These are phyloP conservation scores for Pachymerium ferrugineum DNA, from an alignment of 2,888 invertebrate genomes.

Conservation along the genomic window DNA sequence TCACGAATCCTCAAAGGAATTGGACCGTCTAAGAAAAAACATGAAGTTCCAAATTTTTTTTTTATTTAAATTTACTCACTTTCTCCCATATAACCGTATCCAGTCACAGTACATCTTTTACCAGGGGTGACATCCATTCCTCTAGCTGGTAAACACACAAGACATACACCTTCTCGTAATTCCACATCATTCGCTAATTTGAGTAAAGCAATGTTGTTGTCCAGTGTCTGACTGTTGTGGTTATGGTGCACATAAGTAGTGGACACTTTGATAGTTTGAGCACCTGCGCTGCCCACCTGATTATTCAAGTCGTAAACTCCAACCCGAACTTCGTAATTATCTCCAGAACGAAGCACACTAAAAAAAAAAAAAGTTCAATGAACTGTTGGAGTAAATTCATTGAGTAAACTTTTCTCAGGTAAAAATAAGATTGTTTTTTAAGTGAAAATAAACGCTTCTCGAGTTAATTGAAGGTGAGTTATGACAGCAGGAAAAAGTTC, in stretches of 20 bases:
- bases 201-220: constrained; percentile 87
- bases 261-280: constrained; percentile 81
- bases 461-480: constrained; percentile 2
- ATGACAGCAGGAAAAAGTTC: neutral
- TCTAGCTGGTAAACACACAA: constrained; percentile 81
- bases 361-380: neutral
- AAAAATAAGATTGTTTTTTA: neutral
- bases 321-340: constrained; percentile 86
- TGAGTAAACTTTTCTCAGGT: neutral
- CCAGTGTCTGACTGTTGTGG: constrained; percentile 88
- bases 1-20: constrained; percentile 83
- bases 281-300: constrained; percentile 84
- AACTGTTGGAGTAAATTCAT: neutral
- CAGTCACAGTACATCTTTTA: constrained; percentile 85
- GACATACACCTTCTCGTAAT: constrained; percentile 73
- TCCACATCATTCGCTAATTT: constrained; percentile 85
- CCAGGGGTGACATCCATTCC: constrained; percentile 77
- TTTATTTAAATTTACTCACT: constrained; percentile 52
- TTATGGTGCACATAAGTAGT: constrained; percentile 94
- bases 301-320: constrained; percentile 87
- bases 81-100: constrained; percentile 93
- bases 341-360: constrained; percentile 53
- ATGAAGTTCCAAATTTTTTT: neutral
- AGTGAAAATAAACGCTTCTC: neutral
- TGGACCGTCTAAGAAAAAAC: constrained; percentile 64